Percentiles rank a stretch among this genome's conserved stretches.
These are phyloP conservation scores for Furcifer pardalis DNA, from an alignment of 2,797 vertebrate species.

Conservation along the genomic window DNA sequence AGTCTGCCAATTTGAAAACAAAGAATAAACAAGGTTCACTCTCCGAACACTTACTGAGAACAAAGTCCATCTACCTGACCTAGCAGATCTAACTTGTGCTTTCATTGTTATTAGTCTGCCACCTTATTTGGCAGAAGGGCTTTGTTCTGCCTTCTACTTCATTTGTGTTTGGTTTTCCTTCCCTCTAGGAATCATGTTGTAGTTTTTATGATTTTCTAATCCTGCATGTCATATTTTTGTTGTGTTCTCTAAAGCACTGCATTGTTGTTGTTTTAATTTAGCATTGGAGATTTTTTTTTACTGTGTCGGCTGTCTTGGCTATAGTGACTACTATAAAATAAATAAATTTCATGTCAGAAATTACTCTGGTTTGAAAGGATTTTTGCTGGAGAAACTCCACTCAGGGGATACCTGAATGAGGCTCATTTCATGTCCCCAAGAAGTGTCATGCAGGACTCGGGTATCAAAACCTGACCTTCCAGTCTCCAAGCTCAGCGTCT, in stretches of 20 bases:
- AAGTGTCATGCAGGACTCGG: no score
- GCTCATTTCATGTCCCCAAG: no score
- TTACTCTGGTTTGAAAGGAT: no score
- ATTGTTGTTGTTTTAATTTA: neutral
- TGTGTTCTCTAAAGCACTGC: no score
- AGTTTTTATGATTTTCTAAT: neutral
- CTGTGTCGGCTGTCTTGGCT: neutral
- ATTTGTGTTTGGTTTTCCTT: neutral
- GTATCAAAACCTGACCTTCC: no score
- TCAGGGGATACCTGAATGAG: no score
- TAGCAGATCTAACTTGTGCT: neutral
- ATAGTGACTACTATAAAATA: no score
- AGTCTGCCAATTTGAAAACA: neutral
- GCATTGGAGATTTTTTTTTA: neutral
- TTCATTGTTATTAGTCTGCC: neutral
- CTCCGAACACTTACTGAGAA: neutral
- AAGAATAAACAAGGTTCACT: neutral
- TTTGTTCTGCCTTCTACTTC: neutral
- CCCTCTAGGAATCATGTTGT: neutral
- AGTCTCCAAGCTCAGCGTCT: no score
- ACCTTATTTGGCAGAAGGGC: neutral
- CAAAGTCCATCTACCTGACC: neutral
- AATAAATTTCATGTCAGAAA: no score
- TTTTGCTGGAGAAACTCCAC: no score
- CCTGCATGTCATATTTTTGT: neutral